These are phyloP conservation scores for Galerucella nymphaeae DNA, from an alignment of 2,888 invertebrate genomes.

Conservation along the genomic window DNA sequence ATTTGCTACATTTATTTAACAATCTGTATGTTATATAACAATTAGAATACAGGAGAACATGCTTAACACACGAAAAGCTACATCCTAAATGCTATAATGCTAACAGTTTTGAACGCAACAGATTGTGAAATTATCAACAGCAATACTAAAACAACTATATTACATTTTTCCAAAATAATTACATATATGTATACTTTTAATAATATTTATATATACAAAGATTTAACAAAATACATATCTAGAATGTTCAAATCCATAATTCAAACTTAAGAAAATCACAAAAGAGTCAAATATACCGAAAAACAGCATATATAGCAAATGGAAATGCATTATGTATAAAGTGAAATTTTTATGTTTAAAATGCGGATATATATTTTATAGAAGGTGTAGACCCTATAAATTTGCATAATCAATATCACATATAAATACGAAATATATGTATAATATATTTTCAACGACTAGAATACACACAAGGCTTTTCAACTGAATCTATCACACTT, in stretches of 20 bases:
- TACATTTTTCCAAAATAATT: slow-evolving; percentile 47
- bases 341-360: slow-evolving; percentile 37
- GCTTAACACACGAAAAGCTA: slow-evolving; percentile 64
- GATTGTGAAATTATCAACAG: slow-evolving; percentile 38
- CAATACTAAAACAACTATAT: slow-evolving; percentile 49
- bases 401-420: slow-evolving; percentile 36
- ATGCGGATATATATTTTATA: slow-evolving; percentile 33
- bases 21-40: slow-evolving; percentile 64
- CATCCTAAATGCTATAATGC: slow-evolving; percentile 58
- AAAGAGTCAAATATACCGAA: slow-evolving; percentile 31
- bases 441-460: slow-evolving; percentile 30
- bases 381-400: slow-evolving; percentile 43
- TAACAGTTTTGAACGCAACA: slow-evolving; percentile 50
- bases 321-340: slow-evolving; percentile 46
- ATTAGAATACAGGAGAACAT: slow-evolving; percentile 65
- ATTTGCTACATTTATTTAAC: slow-evolving; percentile 66
- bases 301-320: slow-evolving; percentile 40
- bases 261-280: slow-evolving; percentile 35
- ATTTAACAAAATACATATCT: slow-evolving; percentile 39
- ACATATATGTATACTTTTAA: slow-evolving; percentile 37
- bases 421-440: slow-evolving; percentile 36
- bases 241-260: slow-evolving; percentile 27
- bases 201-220: slow-evolving; percentile 45
- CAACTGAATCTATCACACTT: not conserved
- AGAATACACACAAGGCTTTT: slow-evolving; percentile 18